Evolutionary conservation across 2,797 vertebrate species (phyloP).

Genomic region (Gadopsis marmoratus): DNA sequence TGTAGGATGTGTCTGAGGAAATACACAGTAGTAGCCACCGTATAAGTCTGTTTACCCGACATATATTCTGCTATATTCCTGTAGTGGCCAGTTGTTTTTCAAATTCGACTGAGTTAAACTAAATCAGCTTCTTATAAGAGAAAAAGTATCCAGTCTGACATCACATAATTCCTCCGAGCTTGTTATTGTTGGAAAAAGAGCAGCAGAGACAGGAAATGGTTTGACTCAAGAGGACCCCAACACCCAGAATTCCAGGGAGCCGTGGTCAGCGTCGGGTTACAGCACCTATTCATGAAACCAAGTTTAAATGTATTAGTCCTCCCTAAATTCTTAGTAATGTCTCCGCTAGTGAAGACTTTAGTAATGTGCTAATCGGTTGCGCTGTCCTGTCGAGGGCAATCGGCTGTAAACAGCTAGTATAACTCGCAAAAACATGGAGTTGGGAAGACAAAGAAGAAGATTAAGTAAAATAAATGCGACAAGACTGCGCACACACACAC

Average conservation of each 20-base stretch:
- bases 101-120: neutral
- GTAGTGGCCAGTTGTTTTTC: neutral
- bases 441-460: neutral
- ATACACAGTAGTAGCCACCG: neutral
- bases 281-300: too few relatives aligned
- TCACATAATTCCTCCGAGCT: neutral
- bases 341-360: neutral
- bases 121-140: conserved; percentile 1
- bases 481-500: too few relatives aligned
- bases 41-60: neutral
- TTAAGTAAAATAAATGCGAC: too few relatives aligned
- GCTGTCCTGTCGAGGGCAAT: neutral
- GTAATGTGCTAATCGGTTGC: neutral
- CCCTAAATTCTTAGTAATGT: neutral
- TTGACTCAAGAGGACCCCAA: conserved; percentile 8
- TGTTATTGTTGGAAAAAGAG: conserved; percentile 6
- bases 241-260: conserved; percentile 28
- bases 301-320: too few relatives aligned
- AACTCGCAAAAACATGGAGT: too few relatives aligned
- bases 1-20: neutral
- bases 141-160: neutral
- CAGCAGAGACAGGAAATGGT: neutral
- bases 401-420: neutral
- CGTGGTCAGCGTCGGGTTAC: neutral
- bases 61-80: neutral